Conservation (phyloP, 2,888 invertebrate species). For the Stratiomys singularior region DNA sequence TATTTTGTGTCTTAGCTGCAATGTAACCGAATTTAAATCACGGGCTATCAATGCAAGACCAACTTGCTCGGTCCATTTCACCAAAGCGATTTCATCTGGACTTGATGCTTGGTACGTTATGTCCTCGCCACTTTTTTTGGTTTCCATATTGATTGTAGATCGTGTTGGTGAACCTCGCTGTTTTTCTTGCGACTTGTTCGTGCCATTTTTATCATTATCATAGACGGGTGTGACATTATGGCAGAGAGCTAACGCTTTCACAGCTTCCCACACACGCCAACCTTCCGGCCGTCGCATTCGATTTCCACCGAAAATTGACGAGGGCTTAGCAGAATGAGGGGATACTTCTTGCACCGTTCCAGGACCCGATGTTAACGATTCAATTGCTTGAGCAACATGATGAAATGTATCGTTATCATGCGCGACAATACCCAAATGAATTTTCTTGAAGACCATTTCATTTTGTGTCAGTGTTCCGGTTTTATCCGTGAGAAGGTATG, state of each 20-base stretch:
- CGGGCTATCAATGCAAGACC: constrained; percentile 71
- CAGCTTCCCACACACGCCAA: constrained; percentile 85
- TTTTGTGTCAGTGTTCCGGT: constrained; percentile 99
- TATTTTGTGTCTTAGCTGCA: constrained; percentile 58
- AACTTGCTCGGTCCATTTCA: constrained; percentile 89
- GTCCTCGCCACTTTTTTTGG: constrained; percentile 58
- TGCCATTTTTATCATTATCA: constrained; percentile 68
- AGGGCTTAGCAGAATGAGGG: constrained; percentile 35
- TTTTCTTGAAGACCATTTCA: constrained; percentile 97
- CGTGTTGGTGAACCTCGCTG: constrained; percentile 62
- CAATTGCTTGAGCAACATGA: constrained; percentile 63
- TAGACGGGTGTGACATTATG: constrained; percentile 99
- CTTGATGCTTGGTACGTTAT: constrained; percentile 80
- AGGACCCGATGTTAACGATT: constrained; percentile 57
- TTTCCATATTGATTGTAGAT: constrained; percentile 63
- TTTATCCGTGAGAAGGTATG: constrained; percentile 97
- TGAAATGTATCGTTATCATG: constrained; percentile 77
- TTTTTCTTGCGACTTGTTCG: constrained; percentile 44
- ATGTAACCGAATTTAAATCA: constrained; percentile 70
- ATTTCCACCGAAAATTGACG: constrained; percentile 55
- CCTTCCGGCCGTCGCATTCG: constrained; percentile 75
- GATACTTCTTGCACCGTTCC: constrained; percentile 57
- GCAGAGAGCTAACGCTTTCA: constrained; percentile 94
- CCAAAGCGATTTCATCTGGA: constrained; percentile 93
- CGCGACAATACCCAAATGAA: constrained; percentile 93